These are phyloP conservation scores for Malthinus flaveolus DNA, from an alignment of 2,888 invertebrate species.

Conservation along the genomic window DNA sequence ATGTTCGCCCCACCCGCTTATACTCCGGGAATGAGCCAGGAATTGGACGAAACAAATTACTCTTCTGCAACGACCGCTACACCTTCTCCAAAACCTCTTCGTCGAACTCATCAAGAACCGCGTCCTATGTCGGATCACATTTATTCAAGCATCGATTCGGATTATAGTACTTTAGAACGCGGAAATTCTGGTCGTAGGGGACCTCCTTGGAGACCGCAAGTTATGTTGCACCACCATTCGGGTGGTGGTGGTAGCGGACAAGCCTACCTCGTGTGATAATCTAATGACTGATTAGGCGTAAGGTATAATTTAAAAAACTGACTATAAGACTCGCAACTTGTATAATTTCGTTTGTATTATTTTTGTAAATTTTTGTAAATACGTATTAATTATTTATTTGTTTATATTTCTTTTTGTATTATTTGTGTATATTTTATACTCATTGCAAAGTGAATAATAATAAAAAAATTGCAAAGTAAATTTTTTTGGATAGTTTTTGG, in stretches of 20 bases:
- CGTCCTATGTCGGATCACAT: conserved; percentile 86
- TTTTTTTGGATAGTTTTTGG: conserved; percentile 23
- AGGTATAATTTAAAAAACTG: conserved; percentile 33
- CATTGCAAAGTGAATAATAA: conserved; percentile 52
- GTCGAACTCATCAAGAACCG: conserved; percentile 56
- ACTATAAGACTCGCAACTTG: conserved; percentile 34
- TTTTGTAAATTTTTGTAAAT: conserved; percentile 57
- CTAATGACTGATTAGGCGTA: conserved; percentile 54
- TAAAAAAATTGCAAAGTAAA: conserved; percentile 51
- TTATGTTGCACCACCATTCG: conserved; percentile 51
- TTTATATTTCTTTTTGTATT: conserved; percentile 51
- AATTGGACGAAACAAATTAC: conserved; percentile 64
- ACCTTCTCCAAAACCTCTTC: conserved; percentile 60
- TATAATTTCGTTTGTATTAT: conserved; percentile 49
- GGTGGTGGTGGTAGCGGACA: conserved; percentile 60
- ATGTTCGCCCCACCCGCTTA: conserved; percentile 58
- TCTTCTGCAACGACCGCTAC: conserved; percentile 69
- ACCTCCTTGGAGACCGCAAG: conserved; percentile 62
- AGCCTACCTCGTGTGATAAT: conserved; percentile 73
- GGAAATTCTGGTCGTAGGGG: conserved; percentile 57
- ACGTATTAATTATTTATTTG: conserved; percentile 54
- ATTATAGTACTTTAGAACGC: conserved; percentile 82
- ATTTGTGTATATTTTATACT: conserved; percentile 57
- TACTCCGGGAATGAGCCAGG: conserved; percentile 52
- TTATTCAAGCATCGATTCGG: conserved; percentile 88